Evolutionary conservation across 2,797 vertebrate species (phyloP).

Genomic region (Enteromius unitaeniatus): DNA sequence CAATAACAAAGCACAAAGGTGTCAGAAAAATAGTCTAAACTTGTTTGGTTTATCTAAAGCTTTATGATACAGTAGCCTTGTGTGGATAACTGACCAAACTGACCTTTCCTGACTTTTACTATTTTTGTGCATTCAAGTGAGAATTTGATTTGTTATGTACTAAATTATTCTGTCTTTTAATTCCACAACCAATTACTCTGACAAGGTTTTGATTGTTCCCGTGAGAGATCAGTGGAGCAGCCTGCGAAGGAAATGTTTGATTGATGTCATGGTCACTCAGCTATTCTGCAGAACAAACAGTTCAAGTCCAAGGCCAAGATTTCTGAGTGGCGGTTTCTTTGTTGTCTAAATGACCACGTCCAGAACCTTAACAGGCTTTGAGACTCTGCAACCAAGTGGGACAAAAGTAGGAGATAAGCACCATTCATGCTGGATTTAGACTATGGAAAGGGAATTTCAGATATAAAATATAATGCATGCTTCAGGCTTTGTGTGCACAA

Average conservation of each 20-base stretch:
- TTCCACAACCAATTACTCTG: conserved; percentile 21
- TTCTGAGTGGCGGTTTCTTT: conserved; percentile 5
- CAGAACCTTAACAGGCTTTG: conserved; percentile 35
- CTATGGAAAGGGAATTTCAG: conserved; percentile 1
- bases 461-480: neutral
- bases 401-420: conserved; percentile 35
- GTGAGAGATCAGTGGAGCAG: neutral
- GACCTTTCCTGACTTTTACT: neutral
- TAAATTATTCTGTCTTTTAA: conserved; percentile 12
- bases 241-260: conserved; percentile 1
- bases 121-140: neutral
- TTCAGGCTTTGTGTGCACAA: neutral
- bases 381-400: conserved; percentile 21
- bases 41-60: neutral
- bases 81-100: neutral
- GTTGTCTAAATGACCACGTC: conserved; percentile 25
- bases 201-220: conserved; percentile 11
- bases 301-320: conserved; percentile 9
- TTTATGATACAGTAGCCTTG: neutral
- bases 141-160: neutral
- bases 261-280: neutral
- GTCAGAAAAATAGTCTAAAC: neutral
- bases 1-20: neutral
- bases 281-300: conserved; percentile 4
- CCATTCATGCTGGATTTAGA: conserved; percentile 28